Base-by-base conservation (phyloP, 1,140 invertebrate genomes). In the Drosophila funebris region DNA sequence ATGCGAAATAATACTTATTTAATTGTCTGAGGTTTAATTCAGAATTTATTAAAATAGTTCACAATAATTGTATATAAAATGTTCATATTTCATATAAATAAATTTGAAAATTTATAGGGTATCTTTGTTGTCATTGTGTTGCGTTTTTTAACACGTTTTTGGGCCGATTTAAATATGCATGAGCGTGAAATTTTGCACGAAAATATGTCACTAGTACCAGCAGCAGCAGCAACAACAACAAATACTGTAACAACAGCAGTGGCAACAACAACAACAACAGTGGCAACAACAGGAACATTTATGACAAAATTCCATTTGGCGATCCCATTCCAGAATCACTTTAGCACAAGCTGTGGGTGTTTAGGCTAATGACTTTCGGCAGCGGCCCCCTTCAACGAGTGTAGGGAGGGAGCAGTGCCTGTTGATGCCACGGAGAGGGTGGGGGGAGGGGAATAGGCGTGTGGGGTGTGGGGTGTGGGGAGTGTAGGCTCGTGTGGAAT, bases 221-320 rank as follows among this genome's bases (percentile, higher is more conserved):
- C 33, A 39, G 33, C 39, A 61, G 18, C 29, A 66, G 39, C 37
- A 70, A 37, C 20, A 52, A 13, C 14, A 27, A 39, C 18, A 33
- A 58, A n/a, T n/a, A n/a, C n/a, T n/a, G n/a, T 29, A 79, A 61
- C 41, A 58, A 41, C 1, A 39, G 3, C 4, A 16, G 39, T 18
- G 36, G 18, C 44, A 79, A 39, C 18, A 33, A 58, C 36, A 79
- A 61, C 41, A 58, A 41, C 1, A 39, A 6, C 4, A 16, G 39
- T 18, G 36, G 18, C 44, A 79, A 67, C 46, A 82, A 36, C 41
- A 73, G 73, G 68, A 64, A 66, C 76, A 68, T 85, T 87, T 87
- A 87, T 81, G 82, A 87, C 82, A 87, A 81, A 87, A 87, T 87
- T 87, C 82, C 82, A 87, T 87, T 87, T 87, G 82, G 70, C 72